Conservation (phyloP, 2,113 vertebrate species). For the Pitta sordida region DNA sequence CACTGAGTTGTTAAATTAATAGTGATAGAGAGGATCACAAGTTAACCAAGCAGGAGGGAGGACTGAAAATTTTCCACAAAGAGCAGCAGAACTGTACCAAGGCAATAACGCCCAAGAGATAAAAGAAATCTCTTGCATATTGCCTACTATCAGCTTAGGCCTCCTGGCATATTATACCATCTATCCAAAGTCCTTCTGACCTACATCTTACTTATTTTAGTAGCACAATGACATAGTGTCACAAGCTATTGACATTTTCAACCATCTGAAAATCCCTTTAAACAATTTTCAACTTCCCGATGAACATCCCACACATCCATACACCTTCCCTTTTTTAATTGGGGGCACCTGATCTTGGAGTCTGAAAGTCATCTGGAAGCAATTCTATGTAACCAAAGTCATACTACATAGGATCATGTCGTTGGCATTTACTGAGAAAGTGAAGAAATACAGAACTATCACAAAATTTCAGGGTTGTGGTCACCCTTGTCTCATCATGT, state of each 20-base stretch:
- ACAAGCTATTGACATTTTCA: neutral
- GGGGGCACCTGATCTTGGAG: neutral
- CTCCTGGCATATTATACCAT: neutral
- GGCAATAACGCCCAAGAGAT: neutral
- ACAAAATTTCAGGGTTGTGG: slow-evolving; percentile 27
- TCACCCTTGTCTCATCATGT: neutral
- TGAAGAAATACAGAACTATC: neutral
- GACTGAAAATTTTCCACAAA: neutral
- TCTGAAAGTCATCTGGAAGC: slow-evolving; percentile 5
- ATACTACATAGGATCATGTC: neutral
- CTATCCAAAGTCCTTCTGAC: neutral
- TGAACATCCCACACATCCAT: neutral
- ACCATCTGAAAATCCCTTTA: neutral
- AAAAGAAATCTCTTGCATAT: neutral
- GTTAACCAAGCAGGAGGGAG: neutral
- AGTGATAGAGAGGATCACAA: neutral
- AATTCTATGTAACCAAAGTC: neutral
- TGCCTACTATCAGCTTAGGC: neutral
- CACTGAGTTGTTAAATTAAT: neutral
- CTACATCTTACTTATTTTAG: neutral
- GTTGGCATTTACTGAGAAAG: slow-evolving; percentile 17
- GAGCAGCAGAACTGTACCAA: neutral
- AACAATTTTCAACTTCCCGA: neutral
- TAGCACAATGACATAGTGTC: neutral
- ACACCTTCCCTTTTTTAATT: neutral